Evolutionary conservation across 2,113 vertebrate species (phyloP).

Genomic region (Irena cyanogastra): DNA sequence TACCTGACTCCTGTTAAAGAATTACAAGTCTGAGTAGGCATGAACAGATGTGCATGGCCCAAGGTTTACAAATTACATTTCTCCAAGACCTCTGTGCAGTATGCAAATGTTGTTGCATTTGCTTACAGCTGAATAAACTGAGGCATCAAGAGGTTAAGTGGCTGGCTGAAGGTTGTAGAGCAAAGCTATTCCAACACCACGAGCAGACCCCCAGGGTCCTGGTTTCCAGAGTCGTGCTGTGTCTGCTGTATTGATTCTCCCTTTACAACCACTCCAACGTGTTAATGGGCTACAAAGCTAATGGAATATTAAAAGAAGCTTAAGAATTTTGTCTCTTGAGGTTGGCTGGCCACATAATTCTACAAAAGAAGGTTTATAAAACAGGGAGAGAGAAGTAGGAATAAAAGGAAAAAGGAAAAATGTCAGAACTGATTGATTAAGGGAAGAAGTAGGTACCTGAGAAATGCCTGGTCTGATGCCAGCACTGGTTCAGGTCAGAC

Average conservation of each 20-base stretch:
- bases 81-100: neutral
- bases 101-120: neutral
- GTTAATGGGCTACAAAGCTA: neutral
- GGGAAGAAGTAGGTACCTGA: constrained; percentile 56
- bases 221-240: neutral
- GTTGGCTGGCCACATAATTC: constrained; percentile 10
- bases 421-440: constrained; percentile 57
- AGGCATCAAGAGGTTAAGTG: constrained; percentile 21
- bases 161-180: neutral
- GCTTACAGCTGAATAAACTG: neutral
- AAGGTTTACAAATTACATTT: neutral
- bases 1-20: neutral
- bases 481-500: constrained; percentile 52
- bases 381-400: neutral
- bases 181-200: neutral
- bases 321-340: constrained; percentile 12
- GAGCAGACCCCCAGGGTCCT: neutral
- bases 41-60: neutral
- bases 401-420: constrained; percentile 20
- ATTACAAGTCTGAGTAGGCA: neutral
- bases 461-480: constrained; percentile 47
- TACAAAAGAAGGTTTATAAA: neutral
- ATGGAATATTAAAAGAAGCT: constrained; percentile 48
- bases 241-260: neutral
- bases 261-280: neutral